Conservation (phyloP, 2,888 invertebrate species). For the Synanthedon andrenaeformis region DNA sequence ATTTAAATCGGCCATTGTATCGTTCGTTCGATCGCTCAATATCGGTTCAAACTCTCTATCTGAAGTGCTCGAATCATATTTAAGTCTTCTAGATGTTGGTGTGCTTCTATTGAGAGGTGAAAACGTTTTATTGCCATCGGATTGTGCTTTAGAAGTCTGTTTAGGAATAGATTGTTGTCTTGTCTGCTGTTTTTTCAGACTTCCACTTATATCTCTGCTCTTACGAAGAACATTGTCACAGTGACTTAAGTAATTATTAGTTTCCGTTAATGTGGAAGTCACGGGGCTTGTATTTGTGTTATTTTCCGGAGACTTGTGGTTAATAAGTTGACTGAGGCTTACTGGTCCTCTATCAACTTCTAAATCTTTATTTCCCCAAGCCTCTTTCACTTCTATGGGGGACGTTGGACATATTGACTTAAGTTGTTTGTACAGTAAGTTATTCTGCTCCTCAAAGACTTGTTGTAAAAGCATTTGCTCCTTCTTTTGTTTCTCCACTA, state of each 20-base stretch:
- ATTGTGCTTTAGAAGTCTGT: slow-evolving; percentile 14
- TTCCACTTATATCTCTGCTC: slow-evolving; percentile 43
- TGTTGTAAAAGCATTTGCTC: slow-evolving; percentile 74
- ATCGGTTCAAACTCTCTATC: slow-evolving; percentile 45
- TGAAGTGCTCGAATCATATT: slow-evolving; percentile 44
- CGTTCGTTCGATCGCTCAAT: slow-evolving; percentile 59
- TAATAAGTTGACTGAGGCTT: slow-evolving; percentile 54
- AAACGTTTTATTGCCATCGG: slow-evolving; percentile 27
- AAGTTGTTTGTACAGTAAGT: slow-evolving; percentile 62
- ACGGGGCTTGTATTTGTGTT: slow-evolving; percentile 23
- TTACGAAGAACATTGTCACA: slow-evolving; percentile 46
- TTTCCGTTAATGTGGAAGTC: slow-evolving; percentile 36
- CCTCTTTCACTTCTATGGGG: slow-evolving; percentile 40
- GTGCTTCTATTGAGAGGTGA: slow-evolving; percentile 28
- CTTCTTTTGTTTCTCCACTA: slow-evolving; percentile 73
- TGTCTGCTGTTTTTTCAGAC: slow-evolving; percentile 23
- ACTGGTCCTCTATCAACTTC: slow-evolving; percentile 40
- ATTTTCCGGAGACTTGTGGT: slow-evolving; percentile 27
- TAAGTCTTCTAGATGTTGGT: slow-evolving; percentile 30
- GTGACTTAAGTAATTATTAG: slow-evolving; percentile 40
- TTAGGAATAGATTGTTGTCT: slow-evolving; percentile 6
- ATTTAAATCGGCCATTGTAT: slow-evolving; percentile 60
- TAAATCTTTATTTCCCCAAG: slow-evolving; percentile 39
- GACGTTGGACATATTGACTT: slow-evolving; percentile 54
- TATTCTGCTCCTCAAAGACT: slow-evolving; percentile 76